Base-by-base conservation (phyloP, 2,113 vertebrate species). In the Pseudorasbora parva region DNA sequence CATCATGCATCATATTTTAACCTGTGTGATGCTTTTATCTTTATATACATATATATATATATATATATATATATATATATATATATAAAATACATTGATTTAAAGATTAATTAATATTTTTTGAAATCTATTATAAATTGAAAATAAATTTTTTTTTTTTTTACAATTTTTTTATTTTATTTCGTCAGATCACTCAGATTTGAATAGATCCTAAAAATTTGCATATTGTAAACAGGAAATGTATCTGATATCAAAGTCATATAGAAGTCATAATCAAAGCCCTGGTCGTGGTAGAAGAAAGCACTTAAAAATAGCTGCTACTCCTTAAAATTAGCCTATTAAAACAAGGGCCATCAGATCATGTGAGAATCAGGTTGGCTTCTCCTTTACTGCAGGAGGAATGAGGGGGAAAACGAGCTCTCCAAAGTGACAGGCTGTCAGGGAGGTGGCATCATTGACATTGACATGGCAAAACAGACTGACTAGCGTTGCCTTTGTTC, bases 361-460 rank as follows among this genome's bases (percentile, higher is more conserved):
- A 64, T 85, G 89, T 86, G 72, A 88, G 54, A 85, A 75, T 86
- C 86, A 87, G 86, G 57, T 54, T 30, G 64, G 77, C 77, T 78
- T 87, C 82, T 83, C 82, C 86, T 86, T 60, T 74, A 86, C 90
- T 86, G 66, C 80, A 66, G 82, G 86, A 83, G 51, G 85, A 82
- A 87, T 51, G 57, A 86, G 72, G 41, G 81, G 73, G 73, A 49
- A n/a, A 84, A 43, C 59, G 54, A 81, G 75, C 85, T 85, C 69
- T 88, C 86, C 62, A 74, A 89, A 90, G 88, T 88, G 88, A 91
- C 91, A 91, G 86, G 43, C 82, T 91, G 88, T 92, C 88, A 91
- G 30, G 41, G 77, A 86, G 78, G 81, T 79, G 23, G n/a, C 83
- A 57, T 81, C 83, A 25, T 27, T 87, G 89, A 90, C 89, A 85